These are phyloP conservation scores for Sepioteuthis lessoniana DNA, from an alignment of 2,888 invertebrate genomes.

Conservation along the genomic window DNA sequence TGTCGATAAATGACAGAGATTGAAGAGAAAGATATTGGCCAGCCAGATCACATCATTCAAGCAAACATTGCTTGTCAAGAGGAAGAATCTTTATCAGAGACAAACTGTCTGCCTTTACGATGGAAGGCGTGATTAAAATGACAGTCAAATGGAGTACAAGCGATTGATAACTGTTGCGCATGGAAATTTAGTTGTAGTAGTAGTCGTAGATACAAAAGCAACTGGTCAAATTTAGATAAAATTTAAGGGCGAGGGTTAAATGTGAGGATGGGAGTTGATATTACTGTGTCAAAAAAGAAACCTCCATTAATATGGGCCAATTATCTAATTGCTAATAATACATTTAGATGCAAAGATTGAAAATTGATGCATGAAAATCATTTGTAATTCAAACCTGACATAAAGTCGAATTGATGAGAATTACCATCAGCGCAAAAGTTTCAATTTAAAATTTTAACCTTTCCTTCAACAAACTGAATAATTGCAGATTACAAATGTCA, in stretches of 20 bases:
- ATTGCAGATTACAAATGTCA: not conserved
- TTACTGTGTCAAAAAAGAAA: not conserved
- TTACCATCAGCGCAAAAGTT: not conserved
- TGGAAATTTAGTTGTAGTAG: not conserved
- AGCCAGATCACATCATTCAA: not conserved
- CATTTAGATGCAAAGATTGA: not conserved
- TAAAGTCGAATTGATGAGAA: not conserved
- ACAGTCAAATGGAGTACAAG: not conserved
- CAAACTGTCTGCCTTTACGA: not conserved
- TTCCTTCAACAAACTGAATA: not conserved
- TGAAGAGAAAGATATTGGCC: slow-evolving; percentile 15
- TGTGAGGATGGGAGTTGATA: not conserved
- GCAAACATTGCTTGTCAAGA: not conserved
- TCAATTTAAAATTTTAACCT: not conserved
- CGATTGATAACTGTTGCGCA: slow-evolving; percentile 14
- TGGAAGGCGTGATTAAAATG: slow-evolving; percentile 1
- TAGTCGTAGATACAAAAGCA: not conserved
- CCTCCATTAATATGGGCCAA: not conserved
- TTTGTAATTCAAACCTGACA: not conserved
- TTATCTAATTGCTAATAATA: not conserved
- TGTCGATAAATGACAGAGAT: not conserved
- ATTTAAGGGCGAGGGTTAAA: not conserved
- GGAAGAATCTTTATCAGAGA: not conserved
- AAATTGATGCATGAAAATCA: not conserved
- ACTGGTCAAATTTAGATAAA: not conserved